Base-by-base conservation (phyloP, 1,140 invertebrate species). In the Epicauta chinensis region DNA sequence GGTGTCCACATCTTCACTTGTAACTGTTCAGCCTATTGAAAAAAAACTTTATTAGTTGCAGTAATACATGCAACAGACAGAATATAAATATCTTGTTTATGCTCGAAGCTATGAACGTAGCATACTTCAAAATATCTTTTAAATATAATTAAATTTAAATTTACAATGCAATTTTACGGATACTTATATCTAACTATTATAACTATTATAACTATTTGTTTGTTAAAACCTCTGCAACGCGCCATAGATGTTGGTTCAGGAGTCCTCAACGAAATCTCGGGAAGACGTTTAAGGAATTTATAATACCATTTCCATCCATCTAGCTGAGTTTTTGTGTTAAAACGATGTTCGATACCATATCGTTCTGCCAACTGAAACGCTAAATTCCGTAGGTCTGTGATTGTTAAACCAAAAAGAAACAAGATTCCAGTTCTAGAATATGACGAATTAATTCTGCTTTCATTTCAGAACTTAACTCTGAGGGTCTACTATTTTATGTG, bases 141-240 rank as follows among this genome's bases (percentile, higher is more conserved):
- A n/a, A n/a, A n/a, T n/a, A n/a, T n/a, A n/a, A n/a, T n/a, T n/a
- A n/a, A n/a, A n/a, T n/a, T n/a, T n/a, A n/a, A n/a, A n/a, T n/a
- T n/a, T n/a, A n/a, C n/a, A n/a, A n/a, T n/a, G n/a, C n/a, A n/a
- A n/a, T n/a, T n/a, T n/a, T n/a, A n/a, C n/a, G n/a, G n/a, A n/a
- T n/a, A n/a, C n/a, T n/a, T n/a, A n/a, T n/a, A n/a, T n/a, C n/a
- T n/a, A n/a, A n/a, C n/a, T n/a, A n/a, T n/a, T n/a, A n/a, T n/a
- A n/a, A n/a, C n/a, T n/a, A n/a, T n/a, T n/a, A 55, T 31, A 11
- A 72, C 70, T 38, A 70, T 73, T 30, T 11, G 56, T 58, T 54
- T 64, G 60, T 77, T 78, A 53, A 76, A 76, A 38, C 64, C 69
- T 10, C 68, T 71, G 10, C 70, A 70, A 49, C 73, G 60, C 14